Conservation (phyloP, 1,140 invertebrate genomes). For the Drosophila insularis region DNA sequence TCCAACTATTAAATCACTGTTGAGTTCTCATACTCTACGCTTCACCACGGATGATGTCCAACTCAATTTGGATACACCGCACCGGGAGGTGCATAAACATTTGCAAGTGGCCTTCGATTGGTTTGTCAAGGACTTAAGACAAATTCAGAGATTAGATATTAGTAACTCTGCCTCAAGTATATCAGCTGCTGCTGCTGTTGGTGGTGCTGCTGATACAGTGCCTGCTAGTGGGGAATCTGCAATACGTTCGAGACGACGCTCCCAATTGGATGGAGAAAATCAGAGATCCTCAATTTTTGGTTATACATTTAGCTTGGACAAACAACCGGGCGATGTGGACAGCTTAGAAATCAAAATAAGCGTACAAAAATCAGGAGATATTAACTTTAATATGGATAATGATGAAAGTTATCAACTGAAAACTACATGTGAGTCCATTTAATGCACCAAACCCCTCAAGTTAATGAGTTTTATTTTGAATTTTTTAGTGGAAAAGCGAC, state of each 20-base stretch:
- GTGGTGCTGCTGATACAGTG: constrained; percentile 29
- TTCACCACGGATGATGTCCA: constrained; percentile 72
- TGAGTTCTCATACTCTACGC: constrained; percentile 69
- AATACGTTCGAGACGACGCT: constrained; percentile 11
- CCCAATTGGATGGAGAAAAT: constrained; percentile 2
- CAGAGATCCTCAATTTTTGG: constrained; percentile 43
- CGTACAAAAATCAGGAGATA: constrained; percentile 83
- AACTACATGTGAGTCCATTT: constrained; percentile 82
- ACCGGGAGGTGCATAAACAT: constrained; percentile 63
- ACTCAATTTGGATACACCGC: constrained; percentile 65
- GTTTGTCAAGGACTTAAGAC: constrained; percentile 71
- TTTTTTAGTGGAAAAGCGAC: constrained; percentile 79
- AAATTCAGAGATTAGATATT: constrained; percentile 69
- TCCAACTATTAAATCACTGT: constrained; percentile 71
- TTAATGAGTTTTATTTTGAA: neutral
- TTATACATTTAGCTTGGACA: constrained; percentile 46
- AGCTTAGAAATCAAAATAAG: constrained; percentile 83
- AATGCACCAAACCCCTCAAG: too few species aligned
- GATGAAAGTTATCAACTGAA: constrained; percentile 89
- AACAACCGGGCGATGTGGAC: constrained; percentile 80
- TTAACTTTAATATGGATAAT: constrained; percentile 86
- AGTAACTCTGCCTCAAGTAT: constrained; percentile 5
- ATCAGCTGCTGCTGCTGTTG: neutral
- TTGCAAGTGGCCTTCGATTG: constrained; percentile 68
- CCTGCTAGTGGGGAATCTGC: constrained; percentile 35